Conservation (phyloP, 1,140 invertebrate species). For the Papilio machaon region DNA sequence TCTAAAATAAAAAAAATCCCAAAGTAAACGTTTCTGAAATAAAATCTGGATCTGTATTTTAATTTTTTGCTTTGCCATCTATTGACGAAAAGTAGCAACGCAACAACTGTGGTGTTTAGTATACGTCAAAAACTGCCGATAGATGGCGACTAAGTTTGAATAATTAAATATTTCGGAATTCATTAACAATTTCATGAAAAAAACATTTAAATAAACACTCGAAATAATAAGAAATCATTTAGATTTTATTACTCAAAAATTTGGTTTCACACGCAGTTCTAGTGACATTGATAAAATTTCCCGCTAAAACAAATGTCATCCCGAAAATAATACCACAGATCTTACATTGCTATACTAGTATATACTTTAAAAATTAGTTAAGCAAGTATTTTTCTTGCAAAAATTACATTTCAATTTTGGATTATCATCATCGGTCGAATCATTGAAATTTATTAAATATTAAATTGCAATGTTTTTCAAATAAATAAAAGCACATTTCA, state of each 20-base stretch:
- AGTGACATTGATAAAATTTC: too few species aligned
- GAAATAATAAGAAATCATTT: not conserved
- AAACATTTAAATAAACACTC: not conserved
- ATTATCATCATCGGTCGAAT: too few species aligned
- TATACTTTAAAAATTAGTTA: too few species aligned
- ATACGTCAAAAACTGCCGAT: not conserved
- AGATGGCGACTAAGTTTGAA: not conserved
- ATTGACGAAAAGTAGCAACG: not conserved
- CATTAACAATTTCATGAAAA: not conserved
- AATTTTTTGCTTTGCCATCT: not conserved
- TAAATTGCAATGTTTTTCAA: too few species aligned
- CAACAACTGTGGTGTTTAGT: not conserved
- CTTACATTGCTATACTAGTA: too few species aligned
- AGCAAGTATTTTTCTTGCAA: too few species aligned
- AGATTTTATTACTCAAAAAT: not conserved
- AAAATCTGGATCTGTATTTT: not conserved
- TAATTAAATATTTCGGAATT: not conserved
- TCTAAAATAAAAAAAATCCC: not conserved
- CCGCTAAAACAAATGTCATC: not conserved
- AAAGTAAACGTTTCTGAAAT: not conserved
- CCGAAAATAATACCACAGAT: too few species aligned
- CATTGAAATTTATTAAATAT: too few species aligned
- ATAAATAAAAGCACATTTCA: too few species aligned
- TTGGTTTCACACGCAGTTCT: too few species aligned
- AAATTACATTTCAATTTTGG: too few species aligned